A percentile compares a stretch with the other conserved stretches of the same genome.
phyloP scores from a whole-genome alignment of 2,113 vertebrate genomes.

The Lepus americanus region DNA sequence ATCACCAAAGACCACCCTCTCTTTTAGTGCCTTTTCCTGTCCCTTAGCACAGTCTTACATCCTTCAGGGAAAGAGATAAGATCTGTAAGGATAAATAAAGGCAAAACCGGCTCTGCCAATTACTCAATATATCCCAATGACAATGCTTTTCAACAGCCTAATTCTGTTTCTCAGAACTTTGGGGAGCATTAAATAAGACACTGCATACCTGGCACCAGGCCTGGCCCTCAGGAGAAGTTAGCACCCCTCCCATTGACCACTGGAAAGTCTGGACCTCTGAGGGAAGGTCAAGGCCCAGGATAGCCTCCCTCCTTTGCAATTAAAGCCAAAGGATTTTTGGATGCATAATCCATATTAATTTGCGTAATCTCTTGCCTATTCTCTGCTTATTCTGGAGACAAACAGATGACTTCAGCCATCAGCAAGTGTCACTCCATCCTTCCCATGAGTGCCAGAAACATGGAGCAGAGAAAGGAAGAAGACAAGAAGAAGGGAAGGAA shows the following conservation, averaged over 20 bases:
- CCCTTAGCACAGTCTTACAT: background rate
- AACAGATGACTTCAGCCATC: slow-evolving; percentile 80
- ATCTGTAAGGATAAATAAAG: background rate
- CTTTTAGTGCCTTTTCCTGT: background rate
- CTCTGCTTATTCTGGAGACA: slow-evolving; percentile 77
- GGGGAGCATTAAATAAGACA: slow-evolving; percentile 3
- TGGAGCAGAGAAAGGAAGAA: slow-evolving; percentile 48
- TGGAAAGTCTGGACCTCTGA: background rate
- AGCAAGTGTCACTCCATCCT: slow-evolving; percentile 46
- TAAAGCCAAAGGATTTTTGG: slow-evolving; percentile 68
- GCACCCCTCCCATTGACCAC: background rate
- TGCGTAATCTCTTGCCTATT: slow-evolving; percentile 71
- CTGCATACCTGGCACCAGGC: accelerated
- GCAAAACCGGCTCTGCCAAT: background rate
- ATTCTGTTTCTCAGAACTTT: background rate
- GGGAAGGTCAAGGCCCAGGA: slow-evolving; percentile 14
- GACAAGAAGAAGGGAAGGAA: background rate
- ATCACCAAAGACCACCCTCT: background rate
- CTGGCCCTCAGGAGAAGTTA: background rate
- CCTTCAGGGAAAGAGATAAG: background rate
- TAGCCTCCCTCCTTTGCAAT: background rate
- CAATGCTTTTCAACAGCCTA: slow-evolving; percentile 6
- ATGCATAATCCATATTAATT: slow-evolving; percentile 61
- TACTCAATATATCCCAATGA: background rate
- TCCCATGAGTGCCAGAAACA: slow-evolving; percentile 59